A percentile compares a stretch with the other conserved stretches of the same genome.
Evolutionary conservation across 2,797 vertebrate species (phyloP).

Genomic region (Intellagama lesueurii): DNA sequence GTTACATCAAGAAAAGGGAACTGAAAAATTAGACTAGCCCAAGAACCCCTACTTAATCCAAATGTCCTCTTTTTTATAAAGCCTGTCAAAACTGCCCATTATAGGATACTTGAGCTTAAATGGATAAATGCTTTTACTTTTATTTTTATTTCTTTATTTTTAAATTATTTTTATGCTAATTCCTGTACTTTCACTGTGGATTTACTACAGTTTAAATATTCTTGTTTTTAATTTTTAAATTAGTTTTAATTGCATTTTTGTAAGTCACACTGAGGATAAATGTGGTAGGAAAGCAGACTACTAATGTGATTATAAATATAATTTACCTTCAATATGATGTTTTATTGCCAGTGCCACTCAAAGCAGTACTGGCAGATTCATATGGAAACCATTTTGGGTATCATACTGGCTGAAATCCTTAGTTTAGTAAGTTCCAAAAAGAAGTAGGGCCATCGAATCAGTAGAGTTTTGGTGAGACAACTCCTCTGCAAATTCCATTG

Average conservation of each 20-base stretch:
- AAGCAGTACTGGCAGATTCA: neutral
- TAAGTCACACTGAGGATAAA: neutral
- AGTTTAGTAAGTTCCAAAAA: too few species aligned
- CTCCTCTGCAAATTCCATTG: too few species aligned
- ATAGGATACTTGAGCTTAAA: neutral
- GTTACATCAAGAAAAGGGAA: neutral
- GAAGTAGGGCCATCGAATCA: too few species aligned
- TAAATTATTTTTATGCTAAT: neutral
- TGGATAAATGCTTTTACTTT: neutral
- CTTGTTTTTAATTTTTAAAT: neutral
- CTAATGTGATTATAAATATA: neutral
- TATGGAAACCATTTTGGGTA: neutral
- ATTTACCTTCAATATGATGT: neutral
- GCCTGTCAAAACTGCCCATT: too few species aligned
- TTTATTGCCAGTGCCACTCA: neutral
- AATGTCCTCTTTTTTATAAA: neutral
- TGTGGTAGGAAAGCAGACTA: neutral
- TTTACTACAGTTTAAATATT: neutral
- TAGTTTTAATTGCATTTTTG: neutral
- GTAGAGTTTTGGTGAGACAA: too few species aligned
- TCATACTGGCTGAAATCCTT: neutral
- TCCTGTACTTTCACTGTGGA: neutral
- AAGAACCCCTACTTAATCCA: neutral
- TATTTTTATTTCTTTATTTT: neutral
- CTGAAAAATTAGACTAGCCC: neutral